Conservation (phyloP, 1,140 invertebrate genomes). For the Wiebesia pumilae region DNA sequence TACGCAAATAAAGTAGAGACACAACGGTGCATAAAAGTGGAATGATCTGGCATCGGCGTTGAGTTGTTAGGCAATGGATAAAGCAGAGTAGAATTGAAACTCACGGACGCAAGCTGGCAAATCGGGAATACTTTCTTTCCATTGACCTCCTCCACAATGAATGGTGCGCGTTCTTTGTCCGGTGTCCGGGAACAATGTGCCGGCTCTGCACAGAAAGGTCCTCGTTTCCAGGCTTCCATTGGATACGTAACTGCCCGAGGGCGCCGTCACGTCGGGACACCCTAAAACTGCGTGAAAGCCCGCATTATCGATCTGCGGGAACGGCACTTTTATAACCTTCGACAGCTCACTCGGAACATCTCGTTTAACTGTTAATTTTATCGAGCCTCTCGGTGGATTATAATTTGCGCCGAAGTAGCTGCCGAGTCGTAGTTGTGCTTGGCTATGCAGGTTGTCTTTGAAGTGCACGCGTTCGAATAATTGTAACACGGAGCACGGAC, state of each 20-base stretch:
- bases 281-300: constrained; percentile 62
- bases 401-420: background rate
- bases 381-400: too few species aligned
- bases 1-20: background rate
- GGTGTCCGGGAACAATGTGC: constrained; percentile 69
- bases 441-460: background rate
- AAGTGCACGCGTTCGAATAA: background rate
- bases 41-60: background rate
- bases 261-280: constrained; percentile 65
- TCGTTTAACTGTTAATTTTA: background rate
- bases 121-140: constrained; percentile 66
- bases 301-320: constrained; percentile 28
- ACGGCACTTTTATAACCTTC: background rate
- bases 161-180: constrained; percentile 64
- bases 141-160: constrained; percentile 66
- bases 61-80: background rate
- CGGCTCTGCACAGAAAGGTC: constrained; percentile 66
- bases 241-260: constrained; percentile 67
- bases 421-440: background rate
- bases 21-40: background rate
- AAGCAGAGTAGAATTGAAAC: constrained; percentile 33
- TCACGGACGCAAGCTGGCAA: constrained; percentile 68
- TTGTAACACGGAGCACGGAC: background rate
- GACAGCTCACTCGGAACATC: background rate
- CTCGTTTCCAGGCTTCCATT: constrained; percentile 66